Evolutionary conservation across 2,888 invertebrate species (phyloP).

Genomic region (Megaustenia siamemsis): DNA sequence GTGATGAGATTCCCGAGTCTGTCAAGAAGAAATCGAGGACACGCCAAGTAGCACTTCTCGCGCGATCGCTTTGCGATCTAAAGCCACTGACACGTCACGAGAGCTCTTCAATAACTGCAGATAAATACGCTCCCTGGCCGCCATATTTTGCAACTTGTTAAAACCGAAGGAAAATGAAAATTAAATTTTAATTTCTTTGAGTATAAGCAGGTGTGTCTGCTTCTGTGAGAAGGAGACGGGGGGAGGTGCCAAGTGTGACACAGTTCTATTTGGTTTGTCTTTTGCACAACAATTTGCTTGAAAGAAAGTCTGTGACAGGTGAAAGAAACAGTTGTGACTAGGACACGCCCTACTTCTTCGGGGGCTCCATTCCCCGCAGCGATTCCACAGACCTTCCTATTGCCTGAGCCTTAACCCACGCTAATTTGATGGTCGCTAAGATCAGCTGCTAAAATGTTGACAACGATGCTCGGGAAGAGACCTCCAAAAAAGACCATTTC

Average conservation of each 20-base stretch:
- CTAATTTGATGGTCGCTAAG: not conserved
- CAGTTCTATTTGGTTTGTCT: not conserved
- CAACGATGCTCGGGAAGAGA: not conserved
- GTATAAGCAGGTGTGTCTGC: not conserved
- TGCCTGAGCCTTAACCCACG: not conserved
- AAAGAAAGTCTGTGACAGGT: not conserved
- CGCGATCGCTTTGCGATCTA: not conserved
- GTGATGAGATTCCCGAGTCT: not conserved
- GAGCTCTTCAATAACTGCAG: not conserved
- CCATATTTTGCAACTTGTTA: slow-evolving; percentile 2
- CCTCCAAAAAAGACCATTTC: not conserved
- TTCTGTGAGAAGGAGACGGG: not conserved
- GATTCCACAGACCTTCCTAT: not conserved
- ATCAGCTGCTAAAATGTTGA: not conserved
- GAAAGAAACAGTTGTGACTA: not conserved
- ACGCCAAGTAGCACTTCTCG: not conserved
- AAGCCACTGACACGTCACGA: slow-evolving; percentile 32
- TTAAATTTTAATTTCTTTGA: not conserved
- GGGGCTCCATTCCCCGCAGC: not conserved
- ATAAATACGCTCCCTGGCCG: not conserved
- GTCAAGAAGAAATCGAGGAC: not conserved
- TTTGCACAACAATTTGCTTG: not conserved
- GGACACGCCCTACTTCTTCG: not conserved
- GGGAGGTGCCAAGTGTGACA: not conserved
- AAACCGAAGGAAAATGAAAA: not conserved